These are phyloP conservation scores for Papilio xuthus DNA, from an alignment of 1,140 invertebrate species.

Conservation along the genomic window DNA sequence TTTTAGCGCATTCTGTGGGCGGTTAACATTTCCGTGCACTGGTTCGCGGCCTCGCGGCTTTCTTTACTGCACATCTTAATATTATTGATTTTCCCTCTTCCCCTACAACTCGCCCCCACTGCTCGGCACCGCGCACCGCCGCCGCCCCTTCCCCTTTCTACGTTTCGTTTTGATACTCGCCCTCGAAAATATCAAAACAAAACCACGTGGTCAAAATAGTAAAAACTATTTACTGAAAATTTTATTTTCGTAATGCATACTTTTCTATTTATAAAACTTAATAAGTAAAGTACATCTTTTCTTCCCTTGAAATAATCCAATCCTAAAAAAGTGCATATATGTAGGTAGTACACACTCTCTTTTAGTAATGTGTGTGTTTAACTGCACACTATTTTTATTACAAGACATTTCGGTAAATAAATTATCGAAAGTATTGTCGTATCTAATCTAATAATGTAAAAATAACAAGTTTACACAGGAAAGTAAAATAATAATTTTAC, in stretches of 20 bases:
- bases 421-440: neutral
- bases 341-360: too few species aligned
- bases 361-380: too few species aligned
- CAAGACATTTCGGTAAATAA: neutral
- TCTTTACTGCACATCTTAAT: slow-evolving; percentile 58
- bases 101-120: slow-evolving; percentile 41
- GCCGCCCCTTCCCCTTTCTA: slow-evolving; percentile 7
- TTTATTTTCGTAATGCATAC: neutral
- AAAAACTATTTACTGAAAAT: slow-evolving; percentile 16
- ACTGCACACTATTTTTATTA: too few species aligned
- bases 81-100: slow-evolving; percentile 65
- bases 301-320: too few species aligned
- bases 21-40: slow-evolving; percentile 26
- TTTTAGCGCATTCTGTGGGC: slow-evolving; percentile 23
- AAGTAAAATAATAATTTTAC: neutral
- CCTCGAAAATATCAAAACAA: slow-evolving; percentile 54
- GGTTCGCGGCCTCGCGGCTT: slow-evolving; percentile 38
- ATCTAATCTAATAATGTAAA: neutral
- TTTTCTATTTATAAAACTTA: neutral
- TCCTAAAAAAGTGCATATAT: too few species aligned
- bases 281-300: too few species aligned
- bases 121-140: slow-evolving; percentile 38
- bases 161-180: slow-evolving; percentile 42
- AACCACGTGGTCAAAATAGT: slow-evolving; percentile 51
- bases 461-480: neutral